Base-by-base conservation (phyloP, 2,797 vertebrate genomes). In the Hippocampus kuda region DNA sequence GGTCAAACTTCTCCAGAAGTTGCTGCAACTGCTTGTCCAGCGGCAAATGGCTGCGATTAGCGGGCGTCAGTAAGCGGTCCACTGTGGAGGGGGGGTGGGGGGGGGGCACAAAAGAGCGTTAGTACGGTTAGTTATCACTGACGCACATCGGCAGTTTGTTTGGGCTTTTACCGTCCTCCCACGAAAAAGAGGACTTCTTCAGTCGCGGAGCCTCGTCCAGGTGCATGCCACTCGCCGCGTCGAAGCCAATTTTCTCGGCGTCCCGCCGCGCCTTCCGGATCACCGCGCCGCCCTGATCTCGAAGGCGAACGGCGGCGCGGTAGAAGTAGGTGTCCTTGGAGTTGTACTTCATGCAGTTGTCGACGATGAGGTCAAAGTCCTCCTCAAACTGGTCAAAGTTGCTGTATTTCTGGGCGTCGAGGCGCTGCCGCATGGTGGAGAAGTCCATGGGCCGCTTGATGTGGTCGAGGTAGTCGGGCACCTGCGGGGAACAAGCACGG, bases 341-440 rank as follows among this genome's bases (percentile, higher is more conserved):
- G 83, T 99, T 99, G 82, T 99, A 99, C 81, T 95, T 96, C 94
- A 98, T 92, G 88, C 96, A 98, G 79, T 98, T 99, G 77, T 94
- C 91, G 74, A 98, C 74, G 12, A 98, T 96, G 72, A 98, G 93
- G 85, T 96, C 94, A 78, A 99, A 98, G 87, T 99, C 96, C 1
- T 88, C 90, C 86, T 99, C 94, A 74, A 99, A 96, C 77, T 94
- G 94, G 24, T 91, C 89, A 68, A 98, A 88, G 83, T 92, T 94
- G 83, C 75, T 90, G 88, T 99, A 99, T 77, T 83, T 87, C 84
- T 98, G 96, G 22, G 88, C 86, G 38, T 98, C 94, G 44, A 98
- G 89, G 56, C 91, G 91, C 85, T 93, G 92, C 68, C 92, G 86
- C 93, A 99, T 99, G 68, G 94, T 95, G 79, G 93, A 94, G 83